Conservation (phyloP, 2,113 vertebrate species). For the Clarias magur region DNA sequence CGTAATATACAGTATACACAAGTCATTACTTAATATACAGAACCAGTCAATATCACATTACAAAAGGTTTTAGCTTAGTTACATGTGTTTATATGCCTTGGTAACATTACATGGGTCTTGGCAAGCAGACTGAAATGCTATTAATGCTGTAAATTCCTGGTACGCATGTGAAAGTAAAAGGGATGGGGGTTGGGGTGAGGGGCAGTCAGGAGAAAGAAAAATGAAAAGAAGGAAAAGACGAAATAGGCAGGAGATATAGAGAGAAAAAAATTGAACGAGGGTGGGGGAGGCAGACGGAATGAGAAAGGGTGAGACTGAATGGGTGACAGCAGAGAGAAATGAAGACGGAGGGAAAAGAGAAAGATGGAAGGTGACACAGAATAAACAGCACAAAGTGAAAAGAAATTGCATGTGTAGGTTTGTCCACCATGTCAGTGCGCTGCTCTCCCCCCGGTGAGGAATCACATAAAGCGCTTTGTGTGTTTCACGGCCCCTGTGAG, state of each 20-base stretch:
- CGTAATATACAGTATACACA: background rate
- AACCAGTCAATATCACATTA: background rate
- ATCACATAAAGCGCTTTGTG: slow-evolving; percentile 61
- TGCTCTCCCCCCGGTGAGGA: slow-evolving; percentile 51
- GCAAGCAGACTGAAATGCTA: slow-evolving; percentile 15
- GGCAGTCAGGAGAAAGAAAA: background rate
- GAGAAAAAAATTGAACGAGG: background rate
- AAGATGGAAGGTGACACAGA: slow-evolving; percentile 14
- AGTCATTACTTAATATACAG: background rate
- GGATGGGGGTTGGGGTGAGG: background rate
- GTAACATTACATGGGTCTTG: background rate
- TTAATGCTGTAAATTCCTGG: slow-evolving; percentile 8
- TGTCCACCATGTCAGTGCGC: slow-evolving; percentile 16
- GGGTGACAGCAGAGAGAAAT: background rate
- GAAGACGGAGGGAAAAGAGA: slow-evolving; percentile 6
- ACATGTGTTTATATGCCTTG: background rate
- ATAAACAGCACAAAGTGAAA: slow-evolving; percentile 31
- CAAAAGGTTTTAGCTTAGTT: background rate
- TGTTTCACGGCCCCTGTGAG: slow-evolving; percentile 54
- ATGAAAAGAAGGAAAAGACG: background rate
- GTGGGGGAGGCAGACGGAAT: background rate
- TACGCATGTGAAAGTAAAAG: background rate
- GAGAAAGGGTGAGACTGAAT: background rate
- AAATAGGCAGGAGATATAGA: background rate
- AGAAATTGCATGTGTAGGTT: slow-evolving; percentile 52